Evolutionary conservation across 2,113 vertebrate species (phyloP), one percentile per base, ranked within the genome.

Genomic region (Monarcha castaneiventris): DNA sequence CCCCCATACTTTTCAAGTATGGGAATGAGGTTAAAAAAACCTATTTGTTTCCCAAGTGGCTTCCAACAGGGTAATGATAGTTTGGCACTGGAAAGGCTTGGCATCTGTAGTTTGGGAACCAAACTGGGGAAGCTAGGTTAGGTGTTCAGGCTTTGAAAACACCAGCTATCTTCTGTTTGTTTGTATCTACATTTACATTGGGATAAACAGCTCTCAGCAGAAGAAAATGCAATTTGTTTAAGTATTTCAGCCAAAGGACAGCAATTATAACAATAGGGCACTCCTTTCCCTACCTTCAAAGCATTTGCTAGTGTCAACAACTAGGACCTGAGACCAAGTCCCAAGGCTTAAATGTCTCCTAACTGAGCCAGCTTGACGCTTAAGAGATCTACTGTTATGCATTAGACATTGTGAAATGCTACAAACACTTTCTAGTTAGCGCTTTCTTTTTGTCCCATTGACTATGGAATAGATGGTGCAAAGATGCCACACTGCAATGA

Each of bases 161-260:
- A 94, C 21, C 63, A 83, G 35, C 32, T 87, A 79, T 87, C 79
- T 89, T 89, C 78, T 83, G 55, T 93, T 96, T 94, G 64, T 92
- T 94, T 91, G 84, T 86, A 88, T 91, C 74, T 83, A 85, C 37
- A 77, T 77, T 83, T 91, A 67, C 4, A 1, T 32, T 80, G 78
- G 67, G 75, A 85, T 93, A 94, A 93, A 96, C 63, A 96, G 52
- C 25, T 94, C 90, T 94, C 63, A 90, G 71, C 43, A 93, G 87
- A 95, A 89, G 62, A 85, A 94, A 93, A 93, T 84, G 35, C 33
- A 87, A 79, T 55, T 87, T 7, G 2, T 89, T 83, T 23, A 83
- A 85, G 82, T 79, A 74, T 88, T 97, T 95, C 94, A 94, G 85
- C 72, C 75, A 83, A 92, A 93, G 63, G 76, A 93, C 71, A 93